Base-by-base conservation (phyloP, 2,113 vertebrate genomes). In the Seriola dumerili region DNA sequence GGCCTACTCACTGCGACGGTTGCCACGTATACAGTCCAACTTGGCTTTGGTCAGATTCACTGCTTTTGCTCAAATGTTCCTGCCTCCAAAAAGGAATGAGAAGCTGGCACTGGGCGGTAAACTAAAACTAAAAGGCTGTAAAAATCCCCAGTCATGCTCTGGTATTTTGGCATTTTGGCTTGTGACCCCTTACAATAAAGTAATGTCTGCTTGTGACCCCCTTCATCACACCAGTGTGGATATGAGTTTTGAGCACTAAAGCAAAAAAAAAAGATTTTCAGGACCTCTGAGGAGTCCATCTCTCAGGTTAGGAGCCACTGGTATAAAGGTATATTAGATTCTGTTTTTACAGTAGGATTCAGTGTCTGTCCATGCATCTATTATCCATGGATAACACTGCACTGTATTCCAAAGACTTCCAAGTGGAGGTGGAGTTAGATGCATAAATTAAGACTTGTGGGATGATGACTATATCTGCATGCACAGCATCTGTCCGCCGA, bases 391-490 rank as follows among this genome's bases (percentile, higher is more conserved):
- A 64, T 46, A 62, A 55, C 14, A 4, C 36, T 44, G 40, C 29
- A 34, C 46, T 44, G 61, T 63, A 34, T 66, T 67, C 63, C 40
- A 63, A 50, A 84, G 58, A 52, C 52, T 72, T 85, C 68, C 80
- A 46, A 10, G 38, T 46, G 61, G 55, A 78, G 80, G 78, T 71
- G 75, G 79, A 83, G 69, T 55, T 55, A 1, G 54, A 71, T 73
- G 79, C 85, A 91, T 88, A 80, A 82, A 88, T 88, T 44, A 85
- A 76, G 64, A 76, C 80, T 63, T 72, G 72, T 58, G 69, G 63
- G 46, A 64, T 85, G 63, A 75, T 21, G 36, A 62, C 71, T 78
- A 2, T 36, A 88, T 91, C 81, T 86, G 86, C 69, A 80, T 80
- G 78, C 80, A 40, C 57, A 69, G 84, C 83, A 72, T 85, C 86